Evolutionary conservation across 2,888 invertebrate genomes (phyloP), one percentile per base, ranked within the genome.

Genomic region (Allacma fusca): DNA sequence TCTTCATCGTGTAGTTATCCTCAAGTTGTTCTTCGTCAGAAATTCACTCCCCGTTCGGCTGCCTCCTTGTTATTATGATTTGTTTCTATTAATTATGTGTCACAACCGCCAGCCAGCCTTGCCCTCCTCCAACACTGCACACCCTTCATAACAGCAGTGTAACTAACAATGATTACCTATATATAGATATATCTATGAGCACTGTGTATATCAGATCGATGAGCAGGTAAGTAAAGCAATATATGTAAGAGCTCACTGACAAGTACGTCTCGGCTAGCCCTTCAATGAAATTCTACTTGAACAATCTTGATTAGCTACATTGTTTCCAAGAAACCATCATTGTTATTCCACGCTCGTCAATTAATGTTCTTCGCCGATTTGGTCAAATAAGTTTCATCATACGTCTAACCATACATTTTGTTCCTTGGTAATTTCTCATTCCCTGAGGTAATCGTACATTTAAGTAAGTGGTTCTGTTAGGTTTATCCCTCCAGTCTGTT

Each of bases 311-410:
- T 76, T 76, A 57, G 71, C 67, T 71, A 24, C 43, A 65, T 76
- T 71, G 65, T 71, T 72, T 24, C 75, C 23, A 28, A 50, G 29
- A 24, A 77, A 19, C n/a, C 68, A 40, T 75, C 67, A 75, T 78
- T 75, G 75, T 75, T 75, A 71, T 75, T 78, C 78, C 26, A 34
- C 43, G 26, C 78, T 78, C 71, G 75, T 78, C 75, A 75, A 71
- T 78, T 78, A 78, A 71, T 75, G 70, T 43, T 68, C 40, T 64
- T 77, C 23, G 19, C 29, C 40, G 40, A 34, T n/a, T 29, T 73
- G 65, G 73, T 65, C 68, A 73, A 67, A 72, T 73, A 68, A 73
- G 73, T 77, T 67, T 73, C 40, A 12, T 50, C 2, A 50, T 16
- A 50, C 40, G 5, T 13, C 13, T 40, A n/a, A n/a, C n/a, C n/a